These are phyloP conservation scores for Psittacula echo DNA, from an alignment of 2,797 vertebrate species.

Conservation along the genomic window DNA sequence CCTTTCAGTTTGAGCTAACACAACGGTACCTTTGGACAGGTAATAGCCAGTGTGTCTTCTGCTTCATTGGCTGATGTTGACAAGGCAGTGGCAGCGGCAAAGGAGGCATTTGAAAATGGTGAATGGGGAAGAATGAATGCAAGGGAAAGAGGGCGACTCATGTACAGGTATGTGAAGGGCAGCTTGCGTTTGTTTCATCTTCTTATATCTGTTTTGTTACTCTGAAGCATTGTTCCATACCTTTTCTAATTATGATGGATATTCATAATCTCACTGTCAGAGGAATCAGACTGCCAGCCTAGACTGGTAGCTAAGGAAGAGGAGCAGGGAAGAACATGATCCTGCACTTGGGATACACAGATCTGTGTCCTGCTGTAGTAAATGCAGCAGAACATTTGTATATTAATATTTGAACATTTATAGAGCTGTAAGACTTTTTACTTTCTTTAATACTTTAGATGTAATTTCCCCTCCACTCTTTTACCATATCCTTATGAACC, in stretches of 20 bases:
- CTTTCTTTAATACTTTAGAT: not conserved
- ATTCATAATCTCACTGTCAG: not conserved
- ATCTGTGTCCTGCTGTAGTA: not conserved
- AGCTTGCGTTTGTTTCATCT: not conserved
- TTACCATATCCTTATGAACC: not conserved
- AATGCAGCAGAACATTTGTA: not conserved
- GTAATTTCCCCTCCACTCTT: not conserved
- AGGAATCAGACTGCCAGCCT: not conserved
- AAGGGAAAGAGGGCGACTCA: slow-evolving; percentile 87
- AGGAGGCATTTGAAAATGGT: slow-evolving; percentile 90
- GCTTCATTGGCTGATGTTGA: slow-evolving; percentile 91
- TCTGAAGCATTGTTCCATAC: not conserved
- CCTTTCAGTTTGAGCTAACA: not conserved
- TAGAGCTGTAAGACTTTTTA: not conserved
- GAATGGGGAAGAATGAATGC: slow-evolving; percentile 96
- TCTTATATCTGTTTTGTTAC: not conserved
- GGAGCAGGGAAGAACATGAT: not conserved
- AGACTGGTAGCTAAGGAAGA: not conserved
- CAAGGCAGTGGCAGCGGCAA: slow-evolving; percentile 91
- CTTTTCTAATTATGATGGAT: not conserved
- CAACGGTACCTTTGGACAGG: slow-evolving; percentile 72
- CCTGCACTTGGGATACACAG: not conserved
- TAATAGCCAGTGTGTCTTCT: slow-evolving; percentile 91
- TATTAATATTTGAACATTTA: not conserved
- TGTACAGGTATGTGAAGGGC: slow-evolving; percentile 84